A percentile compares a stretch with the other conserved stretches of the same genome.
Evolutionary conservation across 1,140 invertebrate genomes (phyloP).

Genomic region (Trachymyrmex cornetzi): DNA sequence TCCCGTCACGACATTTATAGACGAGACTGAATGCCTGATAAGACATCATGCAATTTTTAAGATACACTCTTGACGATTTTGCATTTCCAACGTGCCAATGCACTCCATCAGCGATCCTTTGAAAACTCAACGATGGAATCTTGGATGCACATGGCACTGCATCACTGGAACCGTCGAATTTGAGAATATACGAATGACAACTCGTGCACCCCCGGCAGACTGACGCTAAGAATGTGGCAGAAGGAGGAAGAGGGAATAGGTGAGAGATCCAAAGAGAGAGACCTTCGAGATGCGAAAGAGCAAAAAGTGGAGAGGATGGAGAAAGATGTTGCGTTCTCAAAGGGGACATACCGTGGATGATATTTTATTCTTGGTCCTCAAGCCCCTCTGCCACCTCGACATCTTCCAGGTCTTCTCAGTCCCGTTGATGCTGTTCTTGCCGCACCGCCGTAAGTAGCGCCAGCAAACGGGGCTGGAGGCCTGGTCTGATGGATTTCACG

Average conservation of each 20-base stretch:
- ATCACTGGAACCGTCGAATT: conserved; percentile 66
- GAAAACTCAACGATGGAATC: conserved; percentile 18
- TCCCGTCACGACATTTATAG: conserved; percentile 9
- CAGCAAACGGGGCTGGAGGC: conserved; percentile 76
- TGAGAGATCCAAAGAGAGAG: conserved; percentile 51
- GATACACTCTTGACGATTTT: conserved; percentile 24
- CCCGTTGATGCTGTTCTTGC: conserved; percentile 79
- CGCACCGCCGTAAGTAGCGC: conserved; percentile 77
- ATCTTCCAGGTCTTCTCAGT: conserved; percentile 73
- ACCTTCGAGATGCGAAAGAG: conserved; percentile 48
- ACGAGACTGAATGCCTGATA: not conserved
- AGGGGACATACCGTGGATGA: conserved; percentile 82
- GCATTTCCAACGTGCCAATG: conserved; percentile 24
- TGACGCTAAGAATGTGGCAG: conserved; percentile 45
- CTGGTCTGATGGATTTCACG: conserved; percentile 83
- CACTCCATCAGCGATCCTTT: conserved; percentile 30
- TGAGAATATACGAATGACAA: conserved; percentile 75
- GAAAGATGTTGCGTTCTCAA: conserved; percentile 74
- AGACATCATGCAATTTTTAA: conserved; percentile 31
- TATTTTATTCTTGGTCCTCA: conserved; percentile 79
- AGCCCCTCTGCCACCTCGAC: conserved; percentile 51
- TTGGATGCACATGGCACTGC: conserved; percentile 3
- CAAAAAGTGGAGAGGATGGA: conserved; percentile 63
- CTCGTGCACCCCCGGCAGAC: conserved; percentile 59
- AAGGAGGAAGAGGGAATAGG: conserved; percentile 54